Evolutionary conservation across 1,140 invertebrate genomes (phyloP).

Genomic region (Drosophila asahinai): DNA sequence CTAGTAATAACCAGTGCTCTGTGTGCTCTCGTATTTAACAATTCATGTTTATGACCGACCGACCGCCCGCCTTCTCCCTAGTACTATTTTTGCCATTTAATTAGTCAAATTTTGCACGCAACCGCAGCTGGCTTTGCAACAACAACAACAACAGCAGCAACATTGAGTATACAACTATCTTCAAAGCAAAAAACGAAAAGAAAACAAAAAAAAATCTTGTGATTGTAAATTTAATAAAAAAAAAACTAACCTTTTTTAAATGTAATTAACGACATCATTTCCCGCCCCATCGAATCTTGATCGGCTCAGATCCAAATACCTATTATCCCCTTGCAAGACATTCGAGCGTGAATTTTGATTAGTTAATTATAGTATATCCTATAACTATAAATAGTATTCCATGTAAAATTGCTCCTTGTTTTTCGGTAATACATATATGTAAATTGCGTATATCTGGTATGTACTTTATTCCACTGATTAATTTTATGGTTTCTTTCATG

Average conservation of each 20-base stretch:
- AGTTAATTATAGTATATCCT: constrained; percentile 50
- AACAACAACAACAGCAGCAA: constrained; percentile 32
- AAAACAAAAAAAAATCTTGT: constrained; percentile 68
- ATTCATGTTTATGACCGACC: constrained; percentile 46
- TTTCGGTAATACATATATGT: constrained; percentile 42
- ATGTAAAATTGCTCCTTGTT: constrained; percentile 53
- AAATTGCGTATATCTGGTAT: constrained; percentile 43
- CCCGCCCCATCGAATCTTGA: constrained; percentile 36
- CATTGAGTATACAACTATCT: constrained; percentile 54
- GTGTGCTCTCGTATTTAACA: constrained; percentile 59
- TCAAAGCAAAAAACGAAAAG: constrained; percentile 22
- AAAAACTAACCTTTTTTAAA: constrained; percentile 53
- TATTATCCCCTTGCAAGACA: constrained; percentile 21
- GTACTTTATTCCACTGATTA: constrained; percentile 45
- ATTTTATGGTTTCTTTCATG: constrained; percentile 48
- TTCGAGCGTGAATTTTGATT: constrained; percentile 42
- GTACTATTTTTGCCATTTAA: constrained; percentile 76
- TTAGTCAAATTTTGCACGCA: constrained; percentile 78
- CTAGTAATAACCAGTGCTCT: constrained; percentile 53
- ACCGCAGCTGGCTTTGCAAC: constrained; percentile 44
- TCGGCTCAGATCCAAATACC: constrained; percentile 40
- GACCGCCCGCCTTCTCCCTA: constrained; percentile 51
- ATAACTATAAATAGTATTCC: constrained; percentile 53
- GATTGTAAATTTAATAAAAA: constrained; percentile 81
- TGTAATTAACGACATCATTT: constrained; percentile 65